A percentile compares a stretch with the other conserved stretches of the same genome.
Evolutionary conservation across 2,113 vertebrate species (phyloP).

Genomic region (Dicentrarchus labrax): DNA sequence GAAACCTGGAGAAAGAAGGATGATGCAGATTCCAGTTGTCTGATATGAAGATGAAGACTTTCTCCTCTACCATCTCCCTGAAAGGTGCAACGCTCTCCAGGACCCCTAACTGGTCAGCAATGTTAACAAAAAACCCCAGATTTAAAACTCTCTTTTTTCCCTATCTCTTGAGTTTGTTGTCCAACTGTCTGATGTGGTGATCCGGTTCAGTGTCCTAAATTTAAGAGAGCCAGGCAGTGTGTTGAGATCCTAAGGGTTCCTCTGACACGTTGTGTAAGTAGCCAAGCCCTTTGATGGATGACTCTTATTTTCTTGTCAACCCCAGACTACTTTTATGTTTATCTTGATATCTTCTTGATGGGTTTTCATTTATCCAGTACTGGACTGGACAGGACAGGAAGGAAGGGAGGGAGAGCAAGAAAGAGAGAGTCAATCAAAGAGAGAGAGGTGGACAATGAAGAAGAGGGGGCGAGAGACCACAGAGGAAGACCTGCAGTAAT

Average conservation of each 20-base stretch:
- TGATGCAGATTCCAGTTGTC: slow-evolving; percentile 24
- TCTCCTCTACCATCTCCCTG: slow-evolving; percentile 8
- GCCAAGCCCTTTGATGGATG: slow-evolving; percentile 80
- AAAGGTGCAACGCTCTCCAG: background rate
- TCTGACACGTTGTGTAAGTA: slow-evolving; percentile 78
- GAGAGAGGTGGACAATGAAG: slow-evolving; percentile 11
- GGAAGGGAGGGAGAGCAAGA: background rate
- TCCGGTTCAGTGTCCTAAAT: slow-evolving; percentile 67
- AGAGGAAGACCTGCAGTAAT: background rate
- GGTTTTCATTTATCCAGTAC: slow-evolving; percentile 74
- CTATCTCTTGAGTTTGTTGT: slow-evolving; percentile 26
- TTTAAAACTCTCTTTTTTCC: background rate
- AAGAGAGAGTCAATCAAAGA: slow-evolving; percentile 46
- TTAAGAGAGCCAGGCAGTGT: slow-evolving; percentile 53
- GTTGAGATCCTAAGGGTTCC: slow-evolving; percentile 57
- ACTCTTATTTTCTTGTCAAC: slow-evolving; percentile 85
- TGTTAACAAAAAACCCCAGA: background rate
- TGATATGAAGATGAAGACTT: slow-evolving; percentile 58
- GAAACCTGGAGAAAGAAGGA: slow-evolving; percentile 35
- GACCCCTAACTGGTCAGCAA: slow-evolving; percentile 4
- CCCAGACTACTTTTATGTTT: slow-evolving; percentile 80
- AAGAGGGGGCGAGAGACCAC: background rate
- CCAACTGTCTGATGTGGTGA: slow-evolving; percentile 61
- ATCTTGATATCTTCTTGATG: slow-evolving; percentile 83
- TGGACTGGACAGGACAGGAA: slow-evolving; percentile 41